Evolutionary conservation across 2,797 vertebrate species (phyloP).

Genomic region (Epinephelus malabaricus): DNA sequence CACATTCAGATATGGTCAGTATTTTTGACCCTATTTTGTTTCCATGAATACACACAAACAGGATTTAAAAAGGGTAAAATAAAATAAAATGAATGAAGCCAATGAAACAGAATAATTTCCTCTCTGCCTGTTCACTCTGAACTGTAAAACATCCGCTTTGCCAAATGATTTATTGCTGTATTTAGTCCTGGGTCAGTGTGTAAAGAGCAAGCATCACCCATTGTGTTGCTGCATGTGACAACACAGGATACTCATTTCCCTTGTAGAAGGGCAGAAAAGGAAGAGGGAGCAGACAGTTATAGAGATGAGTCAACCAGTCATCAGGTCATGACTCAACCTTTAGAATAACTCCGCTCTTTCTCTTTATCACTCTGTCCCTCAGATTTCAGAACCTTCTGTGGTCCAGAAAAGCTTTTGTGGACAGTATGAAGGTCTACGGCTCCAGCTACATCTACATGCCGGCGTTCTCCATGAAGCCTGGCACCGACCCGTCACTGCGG

Average conservation of each 20-base stretch:
- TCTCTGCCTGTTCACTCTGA: not conserved
- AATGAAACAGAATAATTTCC: not conserved
- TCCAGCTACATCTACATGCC: conserved; percentile 97
- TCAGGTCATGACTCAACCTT: not conserved
- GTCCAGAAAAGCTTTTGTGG: conserved; percentile 95
- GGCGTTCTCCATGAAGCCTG: conserved; percentile 95
- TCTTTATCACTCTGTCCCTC: not conserved
- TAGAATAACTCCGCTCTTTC: not conserved
- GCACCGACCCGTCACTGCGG: conserved; percentile 93
- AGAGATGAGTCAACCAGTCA: not conserved
- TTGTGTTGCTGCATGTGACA: not conserved
- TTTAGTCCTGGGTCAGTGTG: not conserved
- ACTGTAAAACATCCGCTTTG: not conserved
- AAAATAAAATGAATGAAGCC: not conserved
- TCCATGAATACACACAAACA: not conserved
- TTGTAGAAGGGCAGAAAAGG: not conserved
- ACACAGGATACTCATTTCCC: conserved; percentile 20
- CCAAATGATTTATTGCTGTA: not conserved
- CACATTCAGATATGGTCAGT: too few relatives aligned
- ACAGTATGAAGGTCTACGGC: conserved; percentile 94
- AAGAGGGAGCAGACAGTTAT: not conserved
- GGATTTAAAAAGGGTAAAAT: not conserved
- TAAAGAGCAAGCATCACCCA: not conserved
- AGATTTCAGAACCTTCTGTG: conserved; percentile 97
- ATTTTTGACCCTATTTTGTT: too few relatives aligned